Percentiles rank a stretch among this genome's conserved stretches.
These are phyloP conservation scores for Lepilemur ruficaudatus DNA, from an alignment of 2,797 vertebrate species.

Conservation along the genomic window DNA sequence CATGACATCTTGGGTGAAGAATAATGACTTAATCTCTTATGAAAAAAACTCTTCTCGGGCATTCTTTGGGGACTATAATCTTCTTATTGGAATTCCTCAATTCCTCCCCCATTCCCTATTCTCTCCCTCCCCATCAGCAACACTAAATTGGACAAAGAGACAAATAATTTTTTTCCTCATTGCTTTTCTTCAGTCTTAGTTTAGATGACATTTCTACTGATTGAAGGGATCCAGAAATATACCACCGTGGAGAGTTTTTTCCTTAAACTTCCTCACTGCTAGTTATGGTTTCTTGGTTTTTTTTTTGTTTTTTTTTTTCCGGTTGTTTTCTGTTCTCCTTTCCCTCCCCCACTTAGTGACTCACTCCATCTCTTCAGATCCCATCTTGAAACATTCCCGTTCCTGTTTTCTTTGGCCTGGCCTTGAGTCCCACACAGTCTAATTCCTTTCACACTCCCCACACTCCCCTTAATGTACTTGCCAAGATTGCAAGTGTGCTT, in stretches of 20 bases:
- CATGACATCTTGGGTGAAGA: conserved; percentile 23
- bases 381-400: conserved; percentile 33
- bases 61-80: conserved; percentile 47
- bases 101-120: not conserved
- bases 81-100: conserved; percentile 42
- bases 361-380: conserved; percentile 62
- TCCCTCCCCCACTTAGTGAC: conserved; percentile 45
- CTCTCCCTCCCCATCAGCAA: not conserved
- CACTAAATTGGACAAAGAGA: not conserved
- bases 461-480: conserved; percentile 35
- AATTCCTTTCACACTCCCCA: conserved; percentile 48
- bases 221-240: not conserved
- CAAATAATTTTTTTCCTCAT: not conserved
- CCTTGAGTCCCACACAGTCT: conserved; percentile 64
- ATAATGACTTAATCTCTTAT: conserved; percentile 28
- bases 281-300: not conserved
- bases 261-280: not conserved
- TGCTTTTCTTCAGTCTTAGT: conserved; percentile 9
- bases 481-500: conserved; percentile 55
- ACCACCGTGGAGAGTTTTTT: not conserved
- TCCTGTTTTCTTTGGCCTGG: conserved; percentile 65
- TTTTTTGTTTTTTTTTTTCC: not conserved
- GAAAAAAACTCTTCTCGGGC: not conserved
- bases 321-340: conserved; percentile 51
- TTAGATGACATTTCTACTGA: not conserved